Percentiles rank a stretch among this genome's conserved stretches.
Evolutionary conservation across 2,113 vertebrate species (phyloP).

Genomic region (Myotis yumanensis): DNA sequence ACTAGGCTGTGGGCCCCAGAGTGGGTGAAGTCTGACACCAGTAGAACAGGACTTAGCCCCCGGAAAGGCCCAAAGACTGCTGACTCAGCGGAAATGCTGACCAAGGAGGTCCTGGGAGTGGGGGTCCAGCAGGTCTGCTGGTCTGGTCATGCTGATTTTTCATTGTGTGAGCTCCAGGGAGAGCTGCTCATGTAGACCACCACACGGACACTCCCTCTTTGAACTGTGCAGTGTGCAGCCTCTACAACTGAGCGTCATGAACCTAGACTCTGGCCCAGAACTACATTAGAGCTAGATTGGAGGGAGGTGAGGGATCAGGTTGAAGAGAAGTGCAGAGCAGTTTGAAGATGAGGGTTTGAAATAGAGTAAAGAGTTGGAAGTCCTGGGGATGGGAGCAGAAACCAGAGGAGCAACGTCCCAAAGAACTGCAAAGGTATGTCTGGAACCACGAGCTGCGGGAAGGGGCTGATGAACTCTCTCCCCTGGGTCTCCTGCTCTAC

Average conservation of each 20-base stretch:
- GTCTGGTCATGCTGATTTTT: background rate
- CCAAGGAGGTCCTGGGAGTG: background rate
- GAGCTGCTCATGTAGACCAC: background rate
- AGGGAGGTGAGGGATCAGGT: background rate
- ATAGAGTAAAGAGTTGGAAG: background rate
- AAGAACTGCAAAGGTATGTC: background rate
- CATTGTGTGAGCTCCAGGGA: background rate
- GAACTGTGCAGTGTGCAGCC: background rate
- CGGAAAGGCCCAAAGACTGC: background rate
- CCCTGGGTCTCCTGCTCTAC: background rate
- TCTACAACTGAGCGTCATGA: background rate
- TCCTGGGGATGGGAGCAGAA: background rate
- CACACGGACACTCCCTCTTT: background rate
- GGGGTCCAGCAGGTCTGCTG: background rate
- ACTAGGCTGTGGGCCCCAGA: background rate
- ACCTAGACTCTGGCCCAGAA: background rate
- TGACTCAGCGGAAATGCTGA: background rate
- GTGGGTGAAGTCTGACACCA: background rate
- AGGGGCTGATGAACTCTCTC: background rate
- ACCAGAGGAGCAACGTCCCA: background rate
- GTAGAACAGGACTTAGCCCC: background rate
- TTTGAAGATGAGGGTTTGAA: background rate
- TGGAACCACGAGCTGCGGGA: background rate
- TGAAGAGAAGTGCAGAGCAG: background rate
- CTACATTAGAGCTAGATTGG: background rate